Evolutionary conservation across 2,113 vertebrate species (phyloP).

Genomic region (Petroica traversi): DNA sequence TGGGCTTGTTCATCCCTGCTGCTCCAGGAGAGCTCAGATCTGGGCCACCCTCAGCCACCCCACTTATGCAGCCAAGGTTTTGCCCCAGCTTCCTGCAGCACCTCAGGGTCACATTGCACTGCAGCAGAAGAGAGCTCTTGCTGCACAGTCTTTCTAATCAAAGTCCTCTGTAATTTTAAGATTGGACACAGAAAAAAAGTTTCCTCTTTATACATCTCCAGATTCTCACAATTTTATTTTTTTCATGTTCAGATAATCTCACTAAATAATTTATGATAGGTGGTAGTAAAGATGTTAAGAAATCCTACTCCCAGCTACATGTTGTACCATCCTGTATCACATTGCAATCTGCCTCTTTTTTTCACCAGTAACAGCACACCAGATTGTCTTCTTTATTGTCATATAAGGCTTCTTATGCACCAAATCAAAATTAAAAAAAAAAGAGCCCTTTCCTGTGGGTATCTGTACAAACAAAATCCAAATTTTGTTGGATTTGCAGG

Average conservation of each 20-base stretch:
- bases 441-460: rapidly evolving
- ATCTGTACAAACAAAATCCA: background rate
- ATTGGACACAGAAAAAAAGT: background rate
- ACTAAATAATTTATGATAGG: background rate
- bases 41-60: background rate
- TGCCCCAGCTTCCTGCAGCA: background rate
- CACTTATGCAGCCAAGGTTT: background rate
- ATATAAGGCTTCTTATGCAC: background rate
- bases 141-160: background rate
- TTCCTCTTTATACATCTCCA: background rate
- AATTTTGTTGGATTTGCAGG: too few relatives aligned
- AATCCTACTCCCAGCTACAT: background rate
- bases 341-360: background rate
- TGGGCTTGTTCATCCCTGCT: background rate
- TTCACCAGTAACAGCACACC: background rate
- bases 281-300: background rate
- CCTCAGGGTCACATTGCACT: background rate
- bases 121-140: background rate
- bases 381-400: background rate
- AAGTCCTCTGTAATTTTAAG: background rate
- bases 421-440: background rate
- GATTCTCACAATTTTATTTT: background rate
- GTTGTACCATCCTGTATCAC: background rate
- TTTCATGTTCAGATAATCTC: background rate
- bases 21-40: background rate